A percentile compares a stretch with the other conserved stretches of the same genome.
These are phyloP conservation scores for Bombus fervidus DNA, from an alignment of 1,140 invertebrate genomes.

Conservation along the genomic window DNA sequence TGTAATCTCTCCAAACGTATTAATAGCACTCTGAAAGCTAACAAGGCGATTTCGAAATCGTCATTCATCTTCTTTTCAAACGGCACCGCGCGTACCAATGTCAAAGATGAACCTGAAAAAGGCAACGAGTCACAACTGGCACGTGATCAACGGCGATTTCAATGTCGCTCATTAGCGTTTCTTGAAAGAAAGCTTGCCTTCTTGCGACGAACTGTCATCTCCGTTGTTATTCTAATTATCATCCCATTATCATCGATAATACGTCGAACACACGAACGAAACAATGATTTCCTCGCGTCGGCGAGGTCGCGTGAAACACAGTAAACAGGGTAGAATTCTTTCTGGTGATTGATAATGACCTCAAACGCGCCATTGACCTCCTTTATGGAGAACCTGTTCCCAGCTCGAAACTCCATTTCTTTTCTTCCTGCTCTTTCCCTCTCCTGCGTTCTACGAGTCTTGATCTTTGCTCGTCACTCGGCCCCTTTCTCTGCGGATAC, in stretches of 20 bases:
- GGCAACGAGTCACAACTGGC: not conserved
- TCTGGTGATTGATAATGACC: slow-evolving; percentile 66
- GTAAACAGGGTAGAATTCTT: slow-evolving; percentile 16
- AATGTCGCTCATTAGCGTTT: not conserved
- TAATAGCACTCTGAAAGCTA: no score
- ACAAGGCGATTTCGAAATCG: no score
- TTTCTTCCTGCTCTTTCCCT: slow-evolving; percentile 47
- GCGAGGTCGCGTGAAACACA: not conserved
- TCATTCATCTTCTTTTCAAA: no score
- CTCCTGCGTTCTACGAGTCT: slow-evolving; percentile 17
- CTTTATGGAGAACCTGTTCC: slow-evolving; percentile 72
- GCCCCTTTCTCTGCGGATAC: slow-evolving; percentile 52
- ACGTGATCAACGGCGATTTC: not conserved
- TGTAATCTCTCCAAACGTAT: no score
- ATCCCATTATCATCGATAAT: not conserved
- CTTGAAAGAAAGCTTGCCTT: not conserved
- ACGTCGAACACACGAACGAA: not conserved
- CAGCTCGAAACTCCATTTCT: slow-evolving; percentile 40
- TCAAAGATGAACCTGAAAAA: no score
- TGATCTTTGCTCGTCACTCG: not conserved
- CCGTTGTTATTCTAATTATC: not conserved
- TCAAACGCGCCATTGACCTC: slow-evolving; percentile 73
- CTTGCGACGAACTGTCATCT: not conserved
- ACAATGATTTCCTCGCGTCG: not conserved
- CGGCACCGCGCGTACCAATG: no score